Evolutionary conservation across 1,140 invertebrate genomes (phyloP).

Genomic region (Gryllus bimaculatus): DNA sequence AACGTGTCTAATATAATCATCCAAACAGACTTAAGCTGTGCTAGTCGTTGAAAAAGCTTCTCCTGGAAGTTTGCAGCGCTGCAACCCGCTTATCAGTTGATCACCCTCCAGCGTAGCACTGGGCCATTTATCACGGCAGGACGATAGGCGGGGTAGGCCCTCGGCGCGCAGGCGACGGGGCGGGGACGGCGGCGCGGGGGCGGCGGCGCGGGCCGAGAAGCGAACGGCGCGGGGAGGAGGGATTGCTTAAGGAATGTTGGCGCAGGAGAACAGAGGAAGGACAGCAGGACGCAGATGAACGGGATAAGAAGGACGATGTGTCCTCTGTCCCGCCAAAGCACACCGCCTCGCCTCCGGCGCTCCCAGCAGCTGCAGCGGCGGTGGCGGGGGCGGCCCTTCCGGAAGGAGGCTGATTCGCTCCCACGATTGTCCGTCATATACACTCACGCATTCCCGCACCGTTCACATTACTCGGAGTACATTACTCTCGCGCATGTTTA

Average conservation of each 20-base stretch:
- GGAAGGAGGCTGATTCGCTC: neutral
- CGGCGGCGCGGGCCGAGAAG: neutral
- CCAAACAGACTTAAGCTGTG: constrained; percentile 3
- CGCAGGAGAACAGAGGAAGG: neutral
- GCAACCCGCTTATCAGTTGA: neutral
- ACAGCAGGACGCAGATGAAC: neutral
- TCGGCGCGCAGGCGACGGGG: neutral
- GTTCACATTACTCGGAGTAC: no score
- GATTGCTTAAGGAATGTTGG: neutral
- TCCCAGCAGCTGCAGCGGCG: neutral
- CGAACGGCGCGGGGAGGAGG: neutral
- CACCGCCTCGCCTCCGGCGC: no score
- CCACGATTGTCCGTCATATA: no score
- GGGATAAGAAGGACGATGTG: neutral
- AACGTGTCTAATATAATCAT: constrained; percentile 5
- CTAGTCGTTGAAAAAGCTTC: constrained; percentile 4
- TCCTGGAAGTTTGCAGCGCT: neutral
- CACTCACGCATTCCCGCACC: no score
- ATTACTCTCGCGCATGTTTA: no score
- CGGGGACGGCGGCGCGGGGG: no score
- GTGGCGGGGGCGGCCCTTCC: no score
- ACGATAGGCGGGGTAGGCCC: neutral
- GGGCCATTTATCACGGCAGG: constrained; percentile 2
- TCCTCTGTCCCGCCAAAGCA: neutral
- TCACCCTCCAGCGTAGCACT: neutral